Evolutionary conservation across 1,140 invertebrate species (phyloP), one percentile per base, ranked within the genome.

Genomic region (Papilio glaucus): DNA sequence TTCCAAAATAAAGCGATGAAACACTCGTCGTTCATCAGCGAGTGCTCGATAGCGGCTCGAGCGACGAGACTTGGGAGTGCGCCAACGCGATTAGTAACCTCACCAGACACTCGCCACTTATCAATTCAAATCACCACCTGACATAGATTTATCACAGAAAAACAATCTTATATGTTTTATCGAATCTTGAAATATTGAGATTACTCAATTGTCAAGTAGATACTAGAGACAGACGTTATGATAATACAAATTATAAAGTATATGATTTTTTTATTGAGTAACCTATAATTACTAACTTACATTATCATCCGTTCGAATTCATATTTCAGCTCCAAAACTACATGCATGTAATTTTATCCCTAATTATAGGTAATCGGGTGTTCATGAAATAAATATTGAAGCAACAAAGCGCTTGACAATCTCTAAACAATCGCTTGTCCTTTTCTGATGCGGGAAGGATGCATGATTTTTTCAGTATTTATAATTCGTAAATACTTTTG

Each of bases 1-100:
- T 85, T 85, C 86, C 83, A 90, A 92, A 92, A 92, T 92, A 92
- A 90, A 92, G 85, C 81, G 81, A 78, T 85, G 86, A 83, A 85
- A 88, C 80, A 87, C 83, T 88, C 82, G 85, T 85, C 87, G 85
- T 80, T 88, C 82, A 82, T 85, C 87, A 71, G 80, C 84, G 79
- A 78, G 81, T 78, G 85, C 82, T 77, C 81, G 84, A 89, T 89
- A 85, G 84, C 85, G 81, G 82, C 82, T 85, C 82, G 82, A 79
- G 77, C 81, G 80, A 74, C 80, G 73, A 69, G 72, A n/a, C n/a
- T n/a, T 85, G 73, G 82, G 90, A 87, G 39, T 13, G 12, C 15
- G 88, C 90, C 90, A 92, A 87, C 82, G 83, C 87, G 83, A 89
- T 89, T 85, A 85, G 83, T 82, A 80, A 78, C 72, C 78, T 82